phyloP scores from a whole-genome alignment of 2,888 invertebrate genomes.

The Lampropteryx suffumata region DNA sequence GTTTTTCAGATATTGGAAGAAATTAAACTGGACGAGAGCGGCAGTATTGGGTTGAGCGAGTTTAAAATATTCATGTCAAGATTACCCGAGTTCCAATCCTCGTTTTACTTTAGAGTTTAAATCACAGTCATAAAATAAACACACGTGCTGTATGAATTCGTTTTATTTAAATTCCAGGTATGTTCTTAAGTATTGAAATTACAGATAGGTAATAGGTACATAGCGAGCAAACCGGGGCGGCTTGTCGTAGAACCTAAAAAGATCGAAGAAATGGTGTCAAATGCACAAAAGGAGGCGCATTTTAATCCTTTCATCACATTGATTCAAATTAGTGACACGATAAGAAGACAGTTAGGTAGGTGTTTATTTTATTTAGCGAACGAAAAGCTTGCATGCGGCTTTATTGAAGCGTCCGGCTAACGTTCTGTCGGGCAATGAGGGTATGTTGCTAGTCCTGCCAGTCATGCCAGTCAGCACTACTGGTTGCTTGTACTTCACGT shows the following conservation, averaged over 20 bases:
- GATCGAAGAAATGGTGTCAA: too few relatives aligned
- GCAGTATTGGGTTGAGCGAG: conserved; percentile 82
- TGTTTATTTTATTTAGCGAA: conserved; percentile 51
- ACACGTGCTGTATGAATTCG: not conserved
- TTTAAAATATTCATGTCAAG: conserved; percentile 84
- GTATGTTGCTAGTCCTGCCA: conserved; percentile 75
- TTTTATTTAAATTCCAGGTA: conserved; percentile 13
- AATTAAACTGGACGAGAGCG: conserved; percentile 83
- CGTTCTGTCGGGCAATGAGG: conserved; percentile 81
- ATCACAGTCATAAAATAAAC: not conserved
- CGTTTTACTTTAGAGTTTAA: conserved; percentile 80
- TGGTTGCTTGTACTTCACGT: conserved; percentile 84
- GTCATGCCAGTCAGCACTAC: conserved; percentile 75
- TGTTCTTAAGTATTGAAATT: too few relatives aligned
- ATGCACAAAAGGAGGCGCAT: too few relatives aligned
- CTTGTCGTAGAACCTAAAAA: too few relatives aligned
- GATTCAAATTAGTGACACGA: too few relatives aligned
- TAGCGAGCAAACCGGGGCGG: too few relatives aligned
- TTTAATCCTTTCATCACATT: too few relatives aligned
- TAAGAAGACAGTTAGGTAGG: too few relatives aligned
- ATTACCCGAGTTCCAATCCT: conserved; percentile 84
- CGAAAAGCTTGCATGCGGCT: conserved; percentile 79
- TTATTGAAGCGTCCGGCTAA: conserved; percentile 82
- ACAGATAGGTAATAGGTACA: too few relatives aligned
- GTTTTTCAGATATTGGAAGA: conserved; percentile 82